Evolutionary conservation across 35 echinoderm and acorn worm genomes (phyloP).

Genomic region (Hemicentrotus pulcherrimus): DNA sequence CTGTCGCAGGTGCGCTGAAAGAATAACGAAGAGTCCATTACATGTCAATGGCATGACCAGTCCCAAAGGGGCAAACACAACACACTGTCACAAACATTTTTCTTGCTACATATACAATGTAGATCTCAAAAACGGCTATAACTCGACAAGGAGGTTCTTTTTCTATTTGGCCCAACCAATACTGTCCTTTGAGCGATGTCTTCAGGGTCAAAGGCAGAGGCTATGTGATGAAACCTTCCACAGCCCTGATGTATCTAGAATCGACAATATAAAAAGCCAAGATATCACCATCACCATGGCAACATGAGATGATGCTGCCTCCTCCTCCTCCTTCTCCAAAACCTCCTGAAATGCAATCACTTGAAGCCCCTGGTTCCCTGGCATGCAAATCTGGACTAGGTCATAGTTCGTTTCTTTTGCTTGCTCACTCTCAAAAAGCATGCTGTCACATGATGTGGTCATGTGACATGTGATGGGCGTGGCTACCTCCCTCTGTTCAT

Average conservation of each 20-base stretch:
- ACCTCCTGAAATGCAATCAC: not conserved
- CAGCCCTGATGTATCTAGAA: not conserved
- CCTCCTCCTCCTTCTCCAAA: too few relatives aligned
- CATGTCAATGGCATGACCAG: not conserved
- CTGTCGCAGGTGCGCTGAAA: not conserved
- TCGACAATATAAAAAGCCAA: not conserved
- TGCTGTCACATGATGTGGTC: not conserved
- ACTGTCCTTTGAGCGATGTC: not conserved
- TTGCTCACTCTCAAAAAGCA: not conserved
- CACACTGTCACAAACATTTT: not conserved
- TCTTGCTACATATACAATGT: not conserved
- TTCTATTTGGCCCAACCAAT: not conserved
- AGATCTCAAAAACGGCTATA: not conserved
- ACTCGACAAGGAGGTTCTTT: not conserved
- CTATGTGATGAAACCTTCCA: not conserved
- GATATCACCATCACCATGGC: not conserved
- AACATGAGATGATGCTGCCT: not conserved
- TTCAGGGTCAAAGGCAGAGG: not conserved
- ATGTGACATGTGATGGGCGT: constrained; percentile 9
- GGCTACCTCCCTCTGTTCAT: constrained; percentile 39
- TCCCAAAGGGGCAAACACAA: not conserved
- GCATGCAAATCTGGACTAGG: not conserved
- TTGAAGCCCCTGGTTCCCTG: not conserved
- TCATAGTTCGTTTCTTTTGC: not conserved
- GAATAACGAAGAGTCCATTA: not conserved